Percentiles rank a stretch among this genome's conserved stretches.
Evolutionary conservation across 2,113 vertebrate genomes (phyloP).

Genomic region (Bostrychus sinensis): DNA sequence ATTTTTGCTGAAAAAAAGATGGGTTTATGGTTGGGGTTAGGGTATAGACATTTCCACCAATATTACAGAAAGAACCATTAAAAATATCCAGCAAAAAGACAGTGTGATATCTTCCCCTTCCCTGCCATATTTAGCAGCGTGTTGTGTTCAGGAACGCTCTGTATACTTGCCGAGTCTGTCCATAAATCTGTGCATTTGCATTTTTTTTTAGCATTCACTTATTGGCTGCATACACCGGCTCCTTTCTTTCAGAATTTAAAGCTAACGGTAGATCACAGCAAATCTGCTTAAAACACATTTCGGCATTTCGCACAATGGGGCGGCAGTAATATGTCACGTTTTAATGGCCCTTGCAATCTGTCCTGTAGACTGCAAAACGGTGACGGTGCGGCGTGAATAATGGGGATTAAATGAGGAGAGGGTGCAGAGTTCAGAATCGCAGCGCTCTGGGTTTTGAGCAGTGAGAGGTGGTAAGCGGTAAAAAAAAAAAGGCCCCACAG

Average conservation of each 20-base stretch:
- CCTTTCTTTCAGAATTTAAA: conserved; percentile 18
- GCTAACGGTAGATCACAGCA: conserved; percentile 32
- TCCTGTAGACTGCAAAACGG: conserved; percentile 35
- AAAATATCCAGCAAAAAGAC: background rate
- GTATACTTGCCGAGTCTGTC: conserved; percentile 17
- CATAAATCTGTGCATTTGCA: conserved; percentile 38
- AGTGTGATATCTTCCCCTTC: background rate
- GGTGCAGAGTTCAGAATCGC: conserved; percentile 17
- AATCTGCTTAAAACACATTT: conserved; percentile 62
- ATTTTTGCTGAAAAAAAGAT: no score
- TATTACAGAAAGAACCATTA: background rate
- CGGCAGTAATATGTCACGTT: conserved; percentile 36
- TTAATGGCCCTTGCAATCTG: conserved; percentile 54
- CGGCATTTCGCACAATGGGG: conserved; percentile 35
- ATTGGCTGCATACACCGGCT: conserved; percentile 33
- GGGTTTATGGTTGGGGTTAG: no score
- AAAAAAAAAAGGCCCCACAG: conserved; percentile 8
- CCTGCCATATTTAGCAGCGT: conserved; percentile 18
- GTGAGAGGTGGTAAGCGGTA: conserved; percentile 12
- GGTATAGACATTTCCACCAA: no score
- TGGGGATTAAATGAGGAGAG: conserved; percentile 66
- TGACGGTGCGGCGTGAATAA: conserved; percentile 46
- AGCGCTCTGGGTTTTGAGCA: conserved; percentile 12
- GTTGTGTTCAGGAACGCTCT: conserved; percentile 19
- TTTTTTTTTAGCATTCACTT: conserved; percentile 25